Evolutionary conservation across 2,113 vertebrate species (phyloP).

Genomic region (Gorsachius goisagi): DNA sequence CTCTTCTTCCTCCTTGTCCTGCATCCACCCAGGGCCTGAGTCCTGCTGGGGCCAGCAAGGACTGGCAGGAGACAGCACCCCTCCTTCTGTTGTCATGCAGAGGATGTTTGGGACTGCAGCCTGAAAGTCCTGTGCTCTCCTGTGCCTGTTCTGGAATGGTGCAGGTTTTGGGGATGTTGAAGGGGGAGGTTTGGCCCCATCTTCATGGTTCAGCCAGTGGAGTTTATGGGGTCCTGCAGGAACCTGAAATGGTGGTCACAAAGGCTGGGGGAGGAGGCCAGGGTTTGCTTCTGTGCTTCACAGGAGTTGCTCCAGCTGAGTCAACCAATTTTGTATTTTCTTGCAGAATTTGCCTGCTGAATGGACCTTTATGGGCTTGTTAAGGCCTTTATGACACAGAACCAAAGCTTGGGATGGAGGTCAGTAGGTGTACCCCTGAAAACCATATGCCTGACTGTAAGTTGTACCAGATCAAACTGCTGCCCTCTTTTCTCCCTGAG

Average conservation of each 20-base stretch:
- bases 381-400: background rate
- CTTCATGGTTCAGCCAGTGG: background rate
- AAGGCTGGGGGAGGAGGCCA: background rate
- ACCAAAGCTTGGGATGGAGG: background rate
- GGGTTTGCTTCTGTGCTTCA: background rate
- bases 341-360: background rate
- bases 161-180: background rate
- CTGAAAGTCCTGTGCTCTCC: background rate
- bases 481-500: background rate
- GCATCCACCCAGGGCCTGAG: background rate
- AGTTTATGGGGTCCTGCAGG: background rate
- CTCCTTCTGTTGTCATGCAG: background rate
- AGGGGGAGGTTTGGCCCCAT: background rate
- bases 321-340: background rate
- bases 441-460: background rate
- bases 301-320: background rate
- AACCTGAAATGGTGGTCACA: background rate
- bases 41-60: background rate
- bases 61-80: background rate
- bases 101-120: background rate
- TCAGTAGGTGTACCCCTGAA: background rate
- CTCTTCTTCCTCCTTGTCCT: background rate
- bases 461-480: accelerated
- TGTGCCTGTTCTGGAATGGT: no score
- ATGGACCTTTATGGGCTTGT: background rate